Base-by-base conservation (phyloP, 1,140 invertebrate species). In the Drosophila tropicalis region DNA sequence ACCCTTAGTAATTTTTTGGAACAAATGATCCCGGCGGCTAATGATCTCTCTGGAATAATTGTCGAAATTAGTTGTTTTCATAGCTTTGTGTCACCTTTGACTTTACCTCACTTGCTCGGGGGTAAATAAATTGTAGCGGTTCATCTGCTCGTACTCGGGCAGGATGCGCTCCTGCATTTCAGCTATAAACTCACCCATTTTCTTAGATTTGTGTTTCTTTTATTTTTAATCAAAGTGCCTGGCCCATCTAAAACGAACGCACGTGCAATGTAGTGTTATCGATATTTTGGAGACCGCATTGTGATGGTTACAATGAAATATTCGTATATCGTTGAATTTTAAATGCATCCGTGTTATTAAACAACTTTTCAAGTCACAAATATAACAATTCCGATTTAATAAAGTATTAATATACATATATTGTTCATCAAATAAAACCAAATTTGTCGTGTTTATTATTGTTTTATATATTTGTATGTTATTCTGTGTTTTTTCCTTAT, bases 101-200 rank as follows among this genome's bases (percentile, higher is more conserved):
- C 17, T 55, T 79, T 62, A 90, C 81, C 83, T 89, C 62, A 91
- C 76, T 65, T 91, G 83, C 1, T 91, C 81, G n/a, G 89, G 73
- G 1, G 72, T 73, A 32, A 87, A 90, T 10, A 91, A 61, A 13
- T 80, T 68, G 34, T 70, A 90, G 36, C 79, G 41, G 15, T 78
- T 79, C 70, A 91, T 77, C 44, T 90, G 75, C 71, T 91, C 90
- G 60, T 91, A 91, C 25, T 91, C 90, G 13, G 87, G 87, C 61
- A 91, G 73, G 22, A 90, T 63, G 0, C 87, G 80, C 69, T 91
- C 90, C 74, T 91, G 90, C 76, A 91, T 89, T 64, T 91, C 83
- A 44, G 80, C 70, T 56, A 87, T 71, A 40, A 87, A 87, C 68
- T 87, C 83, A n/a, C 70, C 84, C 83, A 87, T 87, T 57, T 58